Conservation (phyloP, 1,140 invertebrate species). For the Drosophila ohnishii region DNA sequence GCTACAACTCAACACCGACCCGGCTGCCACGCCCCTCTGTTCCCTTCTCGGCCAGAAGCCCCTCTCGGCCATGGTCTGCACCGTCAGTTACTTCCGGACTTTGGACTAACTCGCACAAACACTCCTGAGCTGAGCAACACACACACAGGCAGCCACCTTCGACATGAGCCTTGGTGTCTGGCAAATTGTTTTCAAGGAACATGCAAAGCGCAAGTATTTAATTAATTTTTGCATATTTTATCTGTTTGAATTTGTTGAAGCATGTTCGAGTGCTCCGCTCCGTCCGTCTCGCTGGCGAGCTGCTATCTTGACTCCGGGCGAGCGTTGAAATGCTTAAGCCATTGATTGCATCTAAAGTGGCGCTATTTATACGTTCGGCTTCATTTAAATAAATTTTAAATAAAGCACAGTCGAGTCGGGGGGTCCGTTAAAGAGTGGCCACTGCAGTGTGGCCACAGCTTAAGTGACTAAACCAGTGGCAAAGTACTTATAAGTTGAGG, state of each 20-base stretch:
- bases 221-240: conserved; percentile 82
- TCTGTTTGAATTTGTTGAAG: conserved; percentile 81
- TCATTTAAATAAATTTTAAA: conserved; percentile 81
- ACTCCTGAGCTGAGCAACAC: not conserved
- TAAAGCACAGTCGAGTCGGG: conserved; percentile 57
- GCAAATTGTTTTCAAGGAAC: conserved; percentile 81
- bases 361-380: conserved; percentile 75
- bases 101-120: conserved; percentile 37
- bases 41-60: not conserved
- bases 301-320: conserved; percentile 55
- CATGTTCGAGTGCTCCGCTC: conserved; percentile 65
- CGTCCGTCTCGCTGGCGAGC: conserved; percentile 34
- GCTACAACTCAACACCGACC: conserved; percentile 60
- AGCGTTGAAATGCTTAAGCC: conserved; percentile 79
- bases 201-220: conserved; percentile 81
- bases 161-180: conserved; percentile 80
- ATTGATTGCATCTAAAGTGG: conserved; percentile 80
- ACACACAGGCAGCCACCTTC: conserved; percentile 57
- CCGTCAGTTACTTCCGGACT: conserved; percentile 44
- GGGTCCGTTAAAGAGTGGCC: not conserved
- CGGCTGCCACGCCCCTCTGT: conserved; percentile 31
- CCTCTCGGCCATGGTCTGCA: conserved; percentile 27
- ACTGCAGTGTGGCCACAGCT: conserved; percentile 6
- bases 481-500: conserved; percentile 3
- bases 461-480: conserved; percentile 11